Evolutionary conservation across 2,113 vertebrate genomes (phyloP).

Genomic region (Catharus minimus): DNA sequence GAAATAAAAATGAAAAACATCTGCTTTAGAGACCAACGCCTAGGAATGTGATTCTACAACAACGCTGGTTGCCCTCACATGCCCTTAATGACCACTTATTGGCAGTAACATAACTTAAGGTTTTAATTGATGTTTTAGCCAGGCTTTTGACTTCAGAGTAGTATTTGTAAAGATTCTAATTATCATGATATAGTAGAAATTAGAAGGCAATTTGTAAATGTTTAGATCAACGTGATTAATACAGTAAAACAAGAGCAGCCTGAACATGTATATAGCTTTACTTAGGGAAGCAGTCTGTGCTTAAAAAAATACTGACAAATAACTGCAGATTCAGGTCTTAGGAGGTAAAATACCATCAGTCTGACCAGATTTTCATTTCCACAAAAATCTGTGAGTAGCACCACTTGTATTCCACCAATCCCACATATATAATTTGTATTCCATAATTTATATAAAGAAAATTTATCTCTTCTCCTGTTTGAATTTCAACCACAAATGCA

Average conservation of each 20-base stretch:
- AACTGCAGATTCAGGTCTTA: background rate
- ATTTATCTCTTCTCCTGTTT: background rate
- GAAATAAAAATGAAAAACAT: conserved; percentile 38
- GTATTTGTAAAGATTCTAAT: conserved; percentile 57
- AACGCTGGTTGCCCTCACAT: background rate
- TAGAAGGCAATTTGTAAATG: conserved; percentile 49
- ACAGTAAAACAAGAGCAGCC: background rate
- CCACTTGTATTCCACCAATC: background rate
- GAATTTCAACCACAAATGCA: background rate
- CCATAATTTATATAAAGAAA: background rate
- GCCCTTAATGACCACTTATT: conserved; percentile 57
- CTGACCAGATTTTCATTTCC: background rate
- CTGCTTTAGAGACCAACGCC: background rate
- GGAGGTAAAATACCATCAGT: background rate
- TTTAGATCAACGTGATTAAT: background rate
- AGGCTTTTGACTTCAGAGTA: conserved; percentile 26
- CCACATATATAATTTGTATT: background rate
- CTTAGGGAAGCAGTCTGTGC: background rate
- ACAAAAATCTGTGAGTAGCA: background rate
- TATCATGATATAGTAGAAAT: conserved; percentile 43
- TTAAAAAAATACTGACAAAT: background rate
- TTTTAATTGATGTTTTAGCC: conserved; percentile 45
- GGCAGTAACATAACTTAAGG: conserved; percentile 53
- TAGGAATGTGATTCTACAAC: conserved; percentile 14
- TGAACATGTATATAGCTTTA: background rate